Evolutionary conservation across 2,113 vertebrate species (phyloP).

Genomic region (Brachypodius melanocephalos): DNA sequence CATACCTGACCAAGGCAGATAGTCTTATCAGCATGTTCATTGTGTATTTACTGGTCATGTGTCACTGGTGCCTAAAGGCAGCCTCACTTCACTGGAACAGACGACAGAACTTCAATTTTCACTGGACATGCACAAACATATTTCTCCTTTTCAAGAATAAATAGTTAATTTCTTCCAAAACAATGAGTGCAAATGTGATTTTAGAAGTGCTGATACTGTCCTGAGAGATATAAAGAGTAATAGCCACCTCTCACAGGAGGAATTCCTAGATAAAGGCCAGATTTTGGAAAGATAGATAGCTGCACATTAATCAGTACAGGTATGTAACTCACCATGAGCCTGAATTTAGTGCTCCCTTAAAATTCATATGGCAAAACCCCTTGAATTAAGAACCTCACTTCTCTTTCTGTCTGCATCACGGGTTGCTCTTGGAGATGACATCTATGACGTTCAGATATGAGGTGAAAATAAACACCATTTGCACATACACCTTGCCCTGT

Average conservation of each 20-base stretch:
- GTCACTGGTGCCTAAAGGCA: not conserved
- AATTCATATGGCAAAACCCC: not conserved
- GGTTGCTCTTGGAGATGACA: not conserved
- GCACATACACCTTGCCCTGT: not conserved
- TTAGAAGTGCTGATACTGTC: not conserved
- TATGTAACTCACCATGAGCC: not conserved
- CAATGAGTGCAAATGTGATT: not conserved
- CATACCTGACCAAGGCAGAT: not conserved
- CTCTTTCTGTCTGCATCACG: not conserved
- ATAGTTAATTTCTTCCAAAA: not conserved
- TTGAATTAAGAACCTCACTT: not conserved
- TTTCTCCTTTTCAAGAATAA: not conserved
- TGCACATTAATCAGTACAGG: not conserved
- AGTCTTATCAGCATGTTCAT: not conserved
- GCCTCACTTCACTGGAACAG: not conserved
- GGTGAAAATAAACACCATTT: not conserved
- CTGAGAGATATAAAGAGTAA: not conserved
- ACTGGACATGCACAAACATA: not conserved
- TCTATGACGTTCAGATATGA: not conserved
- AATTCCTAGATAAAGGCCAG: not conserved
- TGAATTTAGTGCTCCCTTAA: not conserved
- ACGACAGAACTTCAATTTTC: constrained; percentile 21
- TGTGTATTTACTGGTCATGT: not conserved
- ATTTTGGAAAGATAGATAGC: not conserved
- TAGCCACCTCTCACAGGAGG: not conserved